Percentiles rank a stretch among this genome's conserved stretches.
These are phyloP conservation scores for Diachrysia chrysitis DNA, from an alignment of 2,888 invertebrate genomes.

Conservation along the genomic window DNA sequence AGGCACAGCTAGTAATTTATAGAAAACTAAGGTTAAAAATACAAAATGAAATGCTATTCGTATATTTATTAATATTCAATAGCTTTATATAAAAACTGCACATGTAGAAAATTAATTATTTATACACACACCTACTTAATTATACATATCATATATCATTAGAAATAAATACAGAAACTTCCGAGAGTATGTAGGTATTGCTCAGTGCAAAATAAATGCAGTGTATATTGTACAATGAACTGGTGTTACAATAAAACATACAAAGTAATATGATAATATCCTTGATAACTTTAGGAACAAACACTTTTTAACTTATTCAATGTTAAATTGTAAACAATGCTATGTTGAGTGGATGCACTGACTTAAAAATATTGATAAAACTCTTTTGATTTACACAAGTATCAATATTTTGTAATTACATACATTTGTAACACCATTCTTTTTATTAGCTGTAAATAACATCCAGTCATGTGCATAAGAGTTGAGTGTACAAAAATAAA, in stretches of 20 bases:
- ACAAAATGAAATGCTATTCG: not conserved
- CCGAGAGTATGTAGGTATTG: slow-evolving; percentile 18
- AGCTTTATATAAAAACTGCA: slow-evolving; percentile 5
- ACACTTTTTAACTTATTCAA: not conserved
- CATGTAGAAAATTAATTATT: not conserved
- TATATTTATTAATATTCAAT: slow-evolving; percentile 1
- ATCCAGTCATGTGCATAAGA: slow-evolving; percentile 18
- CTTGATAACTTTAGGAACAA: not conserved
- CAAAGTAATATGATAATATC: not conserved
- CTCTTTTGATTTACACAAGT: not conserved
- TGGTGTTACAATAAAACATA: not conserved
- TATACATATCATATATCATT: slow-evolving; percentile 3
- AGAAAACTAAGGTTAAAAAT: too few species aligned
- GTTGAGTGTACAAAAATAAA: slow-evolving; percentile 34
- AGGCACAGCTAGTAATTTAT: too few species aligned
- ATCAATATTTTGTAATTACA: not conserved
- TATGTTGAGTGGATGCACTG: not conserved
- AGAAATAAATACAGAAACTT: slow-evolving; percentile 9
- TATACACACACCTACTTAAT: slow-evolving; percentile 1
- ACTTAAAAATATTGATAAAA: not conserved
- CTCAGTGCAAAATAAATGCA: slow-evolving; percentile 35
- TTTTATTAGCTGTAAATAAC: not conserved
- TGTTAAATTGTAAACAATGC: not conserved
- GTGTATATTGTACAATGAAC: not conserved
- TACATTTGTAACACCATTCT: slow-evolving; percentile 10